Conservation (phyloP, 2,113 vertebrate species). For the Austrofundulus limnaeus region DNA sequence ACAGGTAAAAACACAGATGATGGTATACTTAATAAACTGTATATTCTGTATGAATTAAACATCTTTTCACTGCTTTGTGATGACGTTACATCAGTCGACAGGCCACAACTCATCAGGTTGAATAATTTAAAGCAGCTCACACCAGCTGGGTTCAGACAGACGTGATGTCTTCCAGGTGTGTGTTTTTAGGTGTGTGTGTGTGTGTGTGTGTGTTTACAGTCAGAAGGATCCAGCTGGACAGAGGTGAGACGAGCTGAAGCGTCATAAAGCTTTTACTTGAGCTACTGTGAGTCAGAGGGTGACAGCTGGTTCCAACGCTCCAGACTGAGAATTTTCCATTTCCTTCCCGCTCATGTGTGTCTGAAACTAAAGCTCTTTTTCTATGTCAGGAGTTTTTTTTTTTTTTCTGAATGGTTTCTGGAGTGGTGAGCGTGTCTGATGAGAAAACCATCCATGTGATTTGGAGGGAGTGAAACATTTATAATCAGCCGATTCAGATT, state of each 20-base stretch:
- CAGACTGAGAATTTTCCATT: conserved; percentile 63
- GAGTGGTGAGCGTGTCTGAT: conserved; percentile 43
- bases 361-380: conserved; percentile 38
- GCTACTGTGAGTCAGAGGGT: conserved; percentile 49
- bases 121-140: conserved; percentile 38
- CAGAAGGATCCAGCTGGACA: conserved; percentile 42
- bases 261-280: conserved; percentile 22
- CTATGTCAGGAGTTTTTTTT: conserved; percentile 25
- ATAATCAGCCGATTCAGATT: no score
- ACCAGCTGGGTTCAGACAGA: background rate
- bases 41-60: conserved; percentile 9
- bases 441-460: conserved; percentile 61
- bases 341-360: conserved; percentile 45
- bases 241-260: conserved; percentile 34
- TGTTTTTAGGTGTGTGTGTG: no score
- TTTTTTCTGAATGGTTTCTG: conserved; percentile 25
- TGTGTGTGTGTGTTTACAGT: conserved; percentile 17
- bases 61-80: no score
- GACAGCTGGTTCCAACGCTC: conserved; percentile 45
- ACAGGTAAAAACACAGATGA: background rate
- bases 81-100: conserved; percentile 23
- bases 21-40: conserved; percentile 13
- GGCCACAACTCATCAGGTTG: conserved; percentile 1
- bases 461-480: conserved; percentile 28
- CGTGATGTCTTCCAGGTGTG: conserved; percentile 1